phyloP scores from a whole-genome alignment of 2,797 vertebrate genomes.

The Sus cebifrons region DNA sequence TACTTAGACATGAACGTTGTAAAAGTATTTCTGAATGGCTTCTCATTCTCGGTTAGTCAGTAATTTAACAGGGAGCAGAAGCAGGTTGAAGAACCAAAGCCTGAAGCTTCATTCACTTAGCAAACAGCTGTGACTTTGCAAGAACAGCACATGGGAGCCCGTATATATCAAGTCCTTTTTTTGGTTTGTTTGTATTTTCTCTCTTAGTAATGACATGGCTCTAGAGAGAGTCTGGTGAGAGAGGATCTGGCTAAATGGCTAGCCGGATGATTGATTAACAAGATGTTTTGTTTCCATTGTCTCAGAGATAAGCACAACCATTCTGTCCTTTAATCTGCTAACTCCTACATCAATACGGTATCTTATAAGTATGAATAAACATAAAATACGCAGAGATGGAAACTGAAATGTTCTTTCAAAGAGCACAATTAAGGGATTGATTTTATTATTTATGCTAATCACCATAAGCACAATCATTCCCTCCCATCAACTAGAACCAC shows the following conservation, averaged over 20 bases:
- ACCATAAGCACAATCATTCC: conserved; percentile 80
- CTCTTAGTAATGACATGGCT: conserved; percentile 73
- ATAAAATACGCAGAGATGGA: conserved; percentile 77
- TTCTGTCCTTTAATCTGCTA: conserved; percentile 83
- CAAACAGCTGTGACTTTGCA: conserved; percentile 50
- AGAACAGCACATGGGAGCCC: conserved; percentile 58
- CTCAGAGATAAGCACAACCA: conserved; percentile 78
- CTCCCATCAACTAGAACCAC: conserved; percentile 78
- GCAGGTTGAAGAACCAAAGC: conserved; percentile 67
- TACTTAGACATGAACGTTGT: conserved; percentile 7
- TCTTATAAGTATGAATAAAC: conserved; percentile 82
- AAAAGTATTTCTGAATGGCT: conserved; percentile 24
- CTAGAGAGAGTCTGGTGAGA: conserved; percentile 79
- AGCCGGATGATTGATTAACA: conserved; percentile 86
- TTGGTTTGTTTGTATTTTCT: conserved; percentile 60
- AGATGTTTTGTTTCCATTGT: conserved; percentile 84
- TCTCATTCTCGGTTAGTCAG: conserved; percentile 61
- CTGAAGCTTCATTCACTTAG: conserved; percentile 74
- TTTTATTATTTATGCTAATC: conserved; percentile 86
- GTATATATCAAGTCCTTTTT: conserved; percentile 60
- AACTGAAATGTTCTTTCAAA: conserved; percentile 81
- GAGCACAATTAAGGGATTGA: conserved; percentile 85
- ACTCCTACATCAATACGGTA: conserved; percentile 75
- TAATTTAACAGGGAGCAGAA: conserved; percentile 74
- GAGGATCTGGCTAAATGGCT: conserved; percentile 77